Conservation (phyloP, 1,140 invertebrate genomes). For the Leptestheria dahalacensis region DNA sequence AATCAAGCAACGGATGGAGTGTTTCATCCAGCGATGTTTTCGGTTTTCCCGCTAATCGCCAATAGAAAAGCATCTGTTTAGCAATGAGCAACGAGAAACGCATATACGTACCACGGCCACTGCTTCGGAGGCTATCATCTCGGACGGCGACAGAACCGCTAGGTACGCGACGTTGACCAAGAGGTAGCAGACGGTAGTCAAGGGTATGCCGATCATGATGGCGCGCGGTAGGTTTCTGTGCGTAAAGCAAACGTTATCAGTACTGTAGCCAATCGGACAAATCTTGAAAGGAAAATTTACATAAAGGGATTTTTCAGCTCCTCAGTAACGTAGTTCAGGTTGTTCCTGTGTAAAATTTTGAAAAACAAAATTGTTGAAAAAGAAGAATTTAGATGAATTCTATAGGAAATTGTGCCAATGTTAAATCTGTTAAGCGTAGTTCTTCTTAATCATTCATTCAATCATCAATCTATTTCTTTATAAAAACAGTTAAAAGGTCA, state of each 20-base stretch:
- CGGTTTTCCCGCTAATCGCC: no score
- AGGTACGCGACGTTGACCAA: conserved; percentile 93
- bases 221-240: conserved; percentile 81
- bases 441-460: no score
- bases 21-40: no score
- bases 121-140: conserved; percentile 89
- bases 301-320: conserved; percentile 95
- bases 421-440: neutral
- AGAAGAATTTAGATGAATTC: conserved; percentile 1
- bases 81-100: no score
- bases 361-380: no score
- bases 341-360: conserved; percentile 56
- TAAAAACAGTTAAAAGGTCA: no score
- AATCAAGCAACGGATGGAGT: no score
- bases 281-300: conserved; percentile 35
- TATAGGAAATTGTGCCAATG: conserved; percentile 1
- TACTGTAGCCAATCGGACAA: neutral
- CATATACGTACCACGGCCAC: conserved; percentile 71
- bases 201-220: conserved; percentile 88
- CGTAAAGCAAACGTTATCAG: conserved; percentile 5
- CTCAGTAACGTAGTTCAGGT: conserved; percentile 96
- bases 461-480: no score
- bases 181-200: conserved; percentile 90
- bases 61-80: neutral
- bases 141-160: conserved; percentile 83